A percentile compares a stretch with the other conserved stretches of the same genome.
These are phyloP conservation scores for Apamea anceps DNA, from an alignment of 2,888 invertebrate genomes.

Conservation along the genomic window DNA sequence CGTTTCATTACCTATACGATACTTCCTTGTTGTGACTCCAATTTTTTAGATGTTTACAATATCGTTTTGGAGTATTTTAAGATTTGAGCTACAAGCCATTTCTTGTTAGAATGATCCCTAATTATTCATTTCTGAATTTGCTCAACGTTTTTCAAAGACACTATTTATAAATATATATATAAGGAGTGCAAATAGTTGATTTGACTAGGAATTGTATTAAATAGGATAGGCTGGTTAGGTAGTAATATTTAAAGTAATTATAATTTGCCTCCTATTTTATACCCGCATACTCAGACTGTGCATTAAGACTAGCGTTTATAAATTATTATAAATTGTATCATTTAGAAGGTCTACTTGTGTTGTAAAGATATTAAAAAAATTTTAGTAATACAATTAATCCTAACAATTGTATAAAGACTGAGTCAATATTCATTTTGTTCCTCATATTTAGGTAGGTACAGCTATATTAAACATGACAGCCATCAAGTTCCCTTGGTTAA, in stretches of 20 bases:
- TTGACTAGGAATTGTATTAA: conserved; percentile 74
- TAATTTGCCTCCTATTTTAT: conserved; percentile 68
- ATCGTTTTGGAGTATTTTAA: conserved; percentile 61
- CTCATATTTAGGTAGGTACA: conserved; percentile 44
- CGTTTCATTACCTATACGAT: conserved; percentile 48
- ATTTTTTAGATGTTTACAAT: conserved; percentile 62
- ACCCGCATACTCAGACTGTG: conserved; percentile 61
- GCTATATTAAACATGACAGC: conserved; percentile 50
- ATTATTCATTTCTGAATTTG: conserved; percentile 77
- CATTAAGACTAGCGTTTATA: conserved; percentile 60
- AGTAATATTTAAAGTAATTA: conserved; percentile 61
- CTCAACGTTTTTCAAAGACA: conserved; percentile 78
- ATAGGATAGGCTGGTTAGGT: conserved; percentile 67
- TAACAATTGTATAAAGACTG: conserved; percentile 70
- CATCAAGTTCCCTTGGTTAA: conserved; percentile 56
- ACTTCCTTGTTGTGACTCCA: conserved; percentile 59
- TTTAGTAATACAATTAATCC: conserved; percentile 62
- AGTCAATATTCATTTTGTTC: conserved; percentile 60
- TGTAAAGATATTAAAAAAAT: conserved; percentile 34
- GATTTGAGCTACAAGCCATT: conserved; percentile 66
- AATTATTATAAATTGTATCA: conserved; percentile 52
- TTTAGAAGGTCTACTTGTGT: conserved; percentile 47
- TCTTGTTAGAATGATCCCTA: conserved; percentile 61
- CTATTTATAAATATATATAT: conserved; percentile 66
- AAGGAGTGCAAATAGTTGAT: conserved; percentile 67